A percentile compares a stretch with the other conserved stretches of the same genome.
phyloP scores from a whole-genome alignment of 2,888 invertebrate species.

The Aporophyla lueneburgensis region DNA sequence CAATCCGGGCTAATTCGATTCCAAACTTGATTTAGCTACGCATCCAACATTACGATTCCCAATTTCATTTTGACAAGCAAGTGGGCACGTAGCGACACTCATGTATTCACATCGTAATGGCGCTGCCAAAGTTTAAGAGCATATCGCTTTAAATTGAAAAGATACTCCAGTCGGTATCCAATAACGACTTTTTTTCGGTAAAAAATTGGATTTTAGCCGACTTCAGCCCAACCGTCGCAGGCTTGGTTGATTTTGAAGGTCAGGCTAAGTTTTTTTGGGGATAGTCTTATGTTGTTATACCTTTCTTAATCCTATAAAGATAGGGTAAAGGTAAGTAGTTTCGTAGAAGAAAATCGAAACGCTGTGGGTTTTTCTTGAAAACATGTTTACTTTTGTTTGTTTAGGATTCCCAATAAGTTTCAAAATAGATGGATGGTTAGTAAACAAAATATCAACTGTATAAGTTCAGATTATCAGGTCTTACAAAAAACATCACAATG shows the following conservation, averaged over 20 bases:
- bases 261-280: background rate
- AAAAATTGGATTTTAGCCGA: conserved; percentile 2
- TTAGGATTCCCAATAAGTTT: background rate
- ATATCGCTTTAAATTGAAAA: conserved; percentile 48
- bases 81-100: conserved; percentile 39
- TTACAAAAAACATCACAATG: background rate
- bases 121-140: conserved; percentile 52
- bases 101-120: conserved; percentile 38
- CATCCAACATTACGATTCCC: conserved; percentile 52
- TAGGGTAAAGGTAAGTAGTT: background rate
- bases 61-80: conserved; percentile 61
- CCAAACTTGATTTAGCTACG: conserved; percentile 51
- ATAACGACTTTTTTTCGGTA: background rate
- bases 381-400: background rate
- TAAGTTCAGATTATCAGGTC: background rate
- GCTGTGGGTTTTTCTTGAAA: background rate
- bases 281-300: background rate
- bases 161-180: conserved; percentile 27
- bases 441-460: background rate
- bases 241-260: background rate
- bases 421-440: background rate
- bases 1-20: conserved; percentile 54
- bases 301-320: background rate
- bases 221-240: background rate
- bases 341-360: background rate